Base-by-base conservation (phyloP, 2,113 vertebrate species). In the Phrynosoma platyrhinos region DNA sequence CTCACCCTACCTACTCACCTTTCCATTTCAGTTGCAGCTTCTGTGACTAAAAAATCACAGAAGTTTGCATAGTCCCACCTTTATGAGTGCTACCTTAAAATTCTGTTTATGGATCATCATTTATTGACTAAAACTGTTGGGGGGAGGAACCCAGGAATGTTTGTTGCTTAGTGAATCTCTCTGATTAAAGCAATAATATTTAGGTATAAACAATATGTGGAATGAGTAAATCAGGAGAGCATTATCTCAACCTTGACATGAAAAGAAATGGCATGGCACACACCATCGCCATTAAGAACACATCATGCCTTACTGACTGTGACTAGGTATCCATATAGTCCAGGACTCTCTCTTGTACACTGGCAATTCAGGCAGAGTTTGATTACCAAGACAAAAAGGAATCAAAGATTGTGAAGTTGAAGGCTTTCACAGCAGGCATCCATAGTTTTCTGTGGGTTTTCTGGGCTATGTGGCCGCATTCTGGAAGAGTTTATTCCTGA, bases 111-210 rank as follows among this genome's bases (percentile, higher is more conserved):
- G n/a, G 55, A 75, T 55, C 36, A 25, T 30, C 32, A 80, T 30
- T 88, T 83, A 36, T 82, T 79, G 64, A 71, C 62, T 27, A n/a
- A 71, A 55, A 7, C n/a, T 32, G 72, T 66, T 16, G 30, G 36
- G 36, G 25, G 42, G 27, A 7, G 18, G 4, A 10, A n/a, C 42
- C 27, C 47, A 88, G 72, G 84, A 87, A 87, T 79, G 74, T 71
- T 36, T 76, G 66, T 79, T 82, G 9, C 79, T 87, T 82, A 87
- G 12, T 53, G 62, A 76, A 87, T 82, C 40, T 82, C 30, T n/a
- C 75, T 77, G 58, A 69, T 77, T 53, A 55, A 78, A 83, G 14
- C 68, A 82, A 76, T 78, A 88, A 88, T 88, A 88, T 88, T 88
- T 88, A 40, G 81, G n/a, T 2, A 68, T 88, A 83, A 88, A 88